Conservation (phyloP, 2,888 invertebrate genomes). For the Nomada fabriciana region DNA sequence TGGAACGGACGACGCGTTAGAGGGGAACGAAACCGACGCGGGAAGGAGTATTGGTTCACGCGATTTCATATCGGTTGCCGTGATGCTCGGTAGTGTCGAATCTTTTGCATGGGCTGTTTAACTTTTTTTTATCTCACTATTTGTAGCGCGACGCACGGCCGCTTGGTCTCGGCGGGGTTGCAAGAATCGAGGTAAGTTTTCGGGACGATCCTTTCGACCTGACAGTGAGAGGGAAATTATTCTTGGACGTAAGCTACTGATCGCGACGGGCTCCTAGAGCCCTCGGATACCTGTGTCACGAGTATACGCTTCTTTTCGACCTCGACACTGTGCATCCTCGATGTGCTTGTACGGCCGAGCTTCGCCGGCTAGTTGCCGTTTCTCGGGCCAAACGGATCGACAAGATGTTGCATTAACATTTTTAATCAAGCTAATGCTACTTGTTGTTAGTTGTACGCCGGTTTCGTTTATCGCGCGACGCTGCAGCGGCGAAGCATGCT, state of each 20-base stretch:
- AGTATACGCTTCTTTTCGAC: slow-evolving; percentile 48
- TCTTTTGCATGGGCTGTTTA: slow-evolving; percentile 81
- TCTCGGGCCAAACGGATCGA: not conserved
- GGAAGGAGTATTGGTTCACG: slow-evolving; percentile 67
- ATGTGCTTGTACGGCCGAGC: slow-evolving; percentile 52
- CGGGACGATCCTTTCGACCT: slow-evolving; percentile 68
- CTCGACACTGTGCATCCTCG: slow-evolving; percentile 70
- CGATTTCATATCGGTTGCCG: slow-evolving; percentile 72
- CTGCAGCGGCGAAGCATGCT: slow-evolving; percentile 41
- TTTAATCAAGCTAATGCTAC: too few species aligned
- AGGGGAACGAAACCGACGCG: not conserved
- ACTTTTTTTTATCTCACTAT: slow-evolving; percentile 76
- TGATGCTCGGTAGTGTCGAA: slow-evolving; percentile 77
- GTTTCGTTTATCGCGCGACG: slow-evolving; percentile 7
- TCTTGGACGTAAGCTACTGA: slow-evolving; percentile 32
- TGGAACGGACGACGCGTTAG: not conserved
- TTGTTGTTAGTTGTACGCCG: too few species aligned
- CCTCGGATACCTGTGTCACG: slow-evolving; percentile 37
- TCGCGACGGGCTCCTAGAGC: slow-evolving; percentile 22
- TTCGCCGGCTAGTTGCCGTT: slow-evolving; percentile 22
- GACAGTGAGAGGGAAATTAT: slow-evolving; percentile 18
- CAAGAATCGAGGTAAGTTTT: slow-evolving; percentile 82
- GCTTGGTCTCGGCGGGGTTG: slow-evolving; percentile 77
- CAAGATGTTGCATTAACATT: too few species aligned
- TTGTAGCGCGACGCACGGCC: slow-evolving; percentile 81